Base-by-base conservation (phyloP, 2,113 vertebrate genomes). In the Oxyruncus cristatus region DNA sequence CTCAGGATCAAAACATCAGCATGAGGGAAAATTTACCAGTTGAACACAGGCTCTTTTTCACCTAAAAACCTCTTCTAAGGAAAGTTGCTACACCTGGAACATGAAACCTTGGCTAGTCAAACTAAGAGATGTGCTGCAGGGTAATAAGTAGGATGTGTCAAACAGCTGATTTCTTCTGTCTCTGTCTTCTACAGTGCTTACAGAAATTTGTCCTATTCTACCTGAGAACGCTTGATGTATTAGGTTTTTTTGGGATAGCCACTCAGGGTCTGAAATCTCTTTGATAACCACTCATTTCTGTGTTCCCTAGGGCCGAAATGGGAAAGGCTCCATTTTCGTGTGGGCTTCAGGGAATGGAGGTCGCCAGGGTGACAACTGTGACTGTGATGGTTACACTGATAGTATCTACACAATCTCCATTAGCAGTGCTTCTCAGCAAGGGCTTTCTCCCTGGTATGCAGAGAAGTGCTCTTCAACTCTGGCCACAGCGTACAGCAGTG, bases 311-410 rank as follows among this genome's bases (percentile, higher is more conserved):
- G 99, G 99, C 14, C 98, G 99, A 41, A 98, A 98, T 50, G 99
- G 99, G 47, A 99, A 99, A 96, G 99, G 99, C 47, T 99, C 99
- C 77, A 99, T 99, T 97, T 99, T 99, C 3, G 99, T 99, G 33
- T 99, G 99, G 99, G 99, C 99, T n/a, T 99, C 99, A 9, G 99
- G 99, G 65, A 99, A 99, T 0, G 99, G 99, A 26, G 99, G 99
- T 8, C 99, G 99, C 42, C 99, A 99, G 97, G 99, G 99, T 10
- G 99, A 99, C 93, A 99, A 99, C 97, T 99, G 99, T 75, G 99
- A 99, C 97, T 99, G 99, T 12, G 99, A 99, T 4, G 99, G 99
- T 49, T 99, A 99, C 97, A 99, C 99, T 5, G 99, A 99, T 91
- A 99, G 99, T 94, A 99, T 99, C 98, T 99, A 98, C 97, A 99